Conservation (phyloP, 2,888 invertebrate species). For the Ischnus inquisitorius region DNA sequence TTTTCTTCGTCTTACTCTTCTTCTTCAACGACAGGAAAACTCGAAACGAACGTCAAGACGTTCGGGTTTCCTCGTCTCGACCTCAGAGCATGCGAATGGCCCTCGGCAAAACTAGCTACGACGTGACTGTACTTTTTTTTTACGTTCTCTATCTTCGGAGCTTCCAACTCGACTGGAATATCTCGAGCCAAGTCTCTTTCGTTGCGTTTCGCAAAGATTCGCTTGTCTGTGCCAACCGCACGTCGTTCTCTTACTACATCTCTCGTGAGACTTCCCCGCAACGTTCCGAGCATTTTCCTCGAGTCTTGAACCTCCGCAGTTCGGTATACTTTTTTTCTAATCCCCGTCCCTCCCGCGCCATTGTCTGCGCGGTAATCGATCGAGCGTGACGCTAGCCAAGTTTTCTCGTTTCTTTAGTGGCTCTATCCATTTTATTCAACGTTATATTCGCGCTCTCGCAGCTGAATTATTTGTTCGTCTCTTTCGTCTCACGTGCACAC, state of each 20-base stretch:
- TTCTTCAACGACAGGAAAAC: slow-evolving; percentile 43
- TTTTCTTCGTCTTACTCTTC: slow-evolving; percentile 16
- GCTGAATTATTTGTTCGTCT: slow-evolving; percentile 21
- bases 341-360: not conserved
- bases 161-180: slow-evolving; percentile 47
- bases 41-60: slow-evolving; percentile 61
- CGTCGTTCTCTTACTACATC: slow-evolving; percentile 44
- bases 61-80: slow-evolving; percentile 50
- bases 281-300: slow-evolving; percentile 49
- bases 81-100: slow-evolving; percentile 46
- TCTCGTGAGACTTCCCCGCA: slow-evolving; percentile 16
- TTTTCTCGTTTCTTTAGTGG: slow-evolving; percentile 39
- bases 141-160: slow-evolving; percentile 46
- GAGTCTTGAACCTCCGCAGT: slow-evolving; percentile 39
- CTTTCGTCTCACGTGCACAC: slow-evolving; percentile 35
- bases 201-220: slow-evolving; percentile 57
- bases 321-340: slow-evolving; percentile 26
- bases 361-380: slow-evolving; percentile 61
- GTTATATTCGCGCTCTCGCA: slow-evolving; percentile 13
- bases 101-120: slow-evolving; percentile 53
- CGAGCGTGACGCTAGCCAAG: slow-evolving; percentile 50
- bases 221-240: slow-evolving; percentile 64
- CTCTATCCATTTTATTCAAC: slow-evolving; percentile 2
- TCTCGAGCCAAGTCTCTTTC: slow-evolving; percentile 61
- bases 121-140: slow-evolving; percentile 62